A percentile compares a stretch with the other conserved stretches of the same genome.
phyloP scores from a whole-genome alignment of 2,113 vertebrate species.

The Syrmaticus mikado region DNA sequence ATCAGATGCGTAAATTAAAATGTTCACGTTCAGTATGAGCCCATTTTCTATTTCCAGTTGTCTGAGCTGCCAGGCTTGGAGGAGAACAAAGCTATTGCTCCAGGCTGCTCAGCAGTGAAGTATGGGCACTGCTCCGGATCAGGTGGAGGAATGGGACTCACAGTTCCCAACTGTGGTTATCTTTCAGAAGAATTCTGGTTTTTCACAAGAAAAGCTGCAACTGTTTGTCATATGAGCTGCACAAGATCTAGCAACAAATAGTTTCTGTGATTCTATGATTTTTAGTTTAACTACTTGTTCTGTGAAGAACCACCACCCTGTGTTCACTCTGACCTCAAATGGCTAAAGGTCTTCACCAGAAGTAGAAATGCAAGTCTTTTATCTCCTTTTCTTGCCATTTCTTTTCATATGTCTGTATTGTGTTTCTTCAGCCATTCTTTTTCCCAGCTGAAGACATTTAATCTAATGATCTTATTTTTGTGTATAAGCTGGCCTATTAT shows the following conservation, averaged over 20 bases:
- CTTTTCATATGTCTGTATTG: neutral
- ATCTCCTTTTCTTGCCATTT: neutral
- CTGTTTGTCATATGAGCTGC: neutral
- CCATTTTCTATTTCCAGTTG: neutral
- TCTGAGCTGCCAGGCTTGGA: neutral
- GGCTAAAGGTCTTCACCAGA: neutral
- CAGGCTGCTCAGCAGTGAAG: neutral
- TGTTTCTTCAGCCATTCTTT: neutral
- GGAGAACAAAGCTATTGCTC: neutral
- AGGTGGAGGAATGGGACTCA: neutral
- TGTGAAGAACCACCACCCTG: neutral
- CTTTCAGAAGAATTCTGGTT: neutral
- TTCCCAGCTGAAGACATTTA: neutral
- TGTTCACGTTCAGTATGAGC: neutral
- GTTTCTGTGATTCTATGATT: too few species aligned
- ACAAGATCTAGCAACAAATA: neutral
- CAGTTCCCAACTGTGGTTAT: neutral
- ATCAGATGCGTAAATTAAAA: slow-evolving; percentile 56
- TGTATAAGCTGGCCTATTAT: neutral
- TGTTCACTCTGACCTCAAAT: neutral
- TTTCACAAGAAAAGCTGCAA: neutral
- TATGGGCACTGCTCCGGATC: neutral
- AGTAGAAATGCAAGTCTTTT: neutral
- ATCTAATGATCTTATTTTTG: neutral
- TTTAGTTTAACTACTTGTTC: neutral